These are phyloP conservation scores for Pachycephus smyrnensis DNA, from an alignment of 2,888 invertebrate genomes.

Conservation along the genomic window DNA sequence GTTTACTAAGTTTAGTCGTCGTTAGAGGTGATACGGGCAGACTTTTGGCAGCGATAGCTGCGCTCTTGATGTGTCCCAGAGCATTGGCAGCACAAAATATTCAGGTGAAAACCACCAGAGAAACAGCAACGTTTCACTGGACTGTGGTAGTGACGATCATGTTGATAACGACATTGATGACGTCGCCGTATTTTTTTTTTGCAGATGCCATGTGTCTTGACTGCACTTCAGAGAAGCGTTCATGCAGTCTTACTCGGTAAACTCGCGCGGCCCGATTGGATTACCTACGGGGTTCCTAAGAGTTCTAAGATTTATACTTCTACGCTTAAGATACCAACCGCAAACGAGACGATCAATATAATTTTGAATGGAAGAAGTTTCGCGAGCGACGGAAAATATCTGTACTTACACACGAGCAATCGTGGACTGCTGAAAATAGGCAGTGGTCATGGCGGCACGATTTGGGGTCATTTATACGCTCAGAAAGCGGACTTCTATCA, in stretches of 20 bases:
- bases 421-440: conserved; percentile 93
- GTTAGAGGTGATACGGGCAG: conserved; percentile 94
- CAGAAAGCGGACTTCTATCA: conserved; percentile 86
- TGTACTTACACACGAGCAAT: conserved; percentile 84
- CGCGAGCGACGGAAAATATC: conserved; percentile 90
- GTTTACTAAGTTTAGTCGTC: conserved; percentile 90
- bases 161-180: not conserved
- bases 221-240: conserved; percentile 88
- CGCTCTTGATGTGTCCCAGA: conserved; percentile 87
- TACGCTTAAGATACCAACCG: conserved; percentile 68
- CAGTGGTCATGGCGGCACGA: conserved; percentile 93
- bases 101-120: conserved; percentile 69
- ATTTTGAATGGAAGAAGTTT: conserved; percentile 72
- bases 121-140: not conserved
- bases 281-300: conserved; percentile 87
- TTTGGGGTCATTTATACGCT: conserved; percentile 89
- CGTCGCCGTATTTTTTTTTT: conserved; percentile 40
- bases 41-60: conserved; percentile 86
- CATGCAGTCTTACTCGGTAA: conserved; percentile 89
- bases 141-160: too few species aligned
- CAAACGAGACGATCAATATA: conserved; percentile 67
- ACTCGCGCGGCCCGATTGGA: conserved; percentile 87
- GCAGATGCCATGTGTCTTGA: conserved; percentile 86
- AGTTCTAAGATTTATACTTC: conserved; percentile 80
- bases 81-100: conserved; percentile 84